A percentile compares a stretch with the other conserved stretches of the same genome.
phyloP scores from a whole-genome alignment of 2,113 vertebrate genomes.

The Rana temporaria region DNA sequence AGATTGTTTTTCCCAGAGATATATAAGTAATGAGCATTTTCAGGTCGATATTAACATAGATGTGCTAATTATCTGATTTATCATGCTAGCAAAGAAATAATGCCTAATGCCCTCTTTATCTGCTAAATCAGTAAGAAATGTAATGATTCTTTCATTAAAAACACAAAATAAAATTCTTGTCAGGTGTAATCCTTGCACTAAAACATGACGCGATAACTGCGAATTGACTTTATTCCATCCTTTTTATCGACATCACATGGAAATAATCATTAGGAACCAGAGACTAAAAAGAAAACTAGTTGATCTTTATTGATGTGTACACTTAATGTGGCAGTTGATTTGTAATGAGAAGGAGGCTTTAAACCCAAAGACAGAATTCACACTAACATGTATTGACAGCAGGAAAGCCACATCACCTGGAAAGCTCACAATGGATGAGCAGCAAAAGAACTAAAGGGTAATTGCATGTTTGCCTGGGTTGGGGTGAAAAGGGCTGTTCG shows the following conservation, averaged over 20 bases:
- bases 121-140: too few species aligned
- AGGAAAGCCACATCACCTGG: conserved; percentile 17
- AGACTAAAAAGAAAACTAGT: neutral
- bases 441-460: conserved; percentile 1
- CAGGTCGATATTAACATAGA: neutral
- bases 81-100: too few species aligned
- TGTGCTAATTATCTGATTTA: neutral
- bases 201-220: neutral
- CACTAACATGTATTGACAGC: conserved; percentile 35
- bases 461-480: conserved; percentile 3
- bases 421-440: conserved; percentile 4
- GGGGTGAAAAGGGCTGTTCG: neutral
- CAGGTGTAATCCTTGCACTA: neutral
- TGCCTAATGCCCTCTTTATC: too few species aligned
- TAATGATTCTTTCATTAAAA: neutral
- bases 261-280: neutral
- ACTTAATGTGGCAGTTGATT: conserved; percentile 9
- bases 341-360: conserved; percentile 7
- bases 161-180: neutral
- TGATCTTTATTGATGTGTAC: conserved; percentile 25
- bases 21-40: neutral
- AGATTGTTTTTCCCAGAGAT: neutral
- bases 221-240: neutral
- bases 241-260: neutral
- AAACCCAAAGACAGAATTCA: conserved; percentile 16